Evolutionary conservation across 2,888 invertebrate species (phyloP), one percentile per base, ranked within the genome.

Genomic region (Eubasilissa splendida): DNA sequence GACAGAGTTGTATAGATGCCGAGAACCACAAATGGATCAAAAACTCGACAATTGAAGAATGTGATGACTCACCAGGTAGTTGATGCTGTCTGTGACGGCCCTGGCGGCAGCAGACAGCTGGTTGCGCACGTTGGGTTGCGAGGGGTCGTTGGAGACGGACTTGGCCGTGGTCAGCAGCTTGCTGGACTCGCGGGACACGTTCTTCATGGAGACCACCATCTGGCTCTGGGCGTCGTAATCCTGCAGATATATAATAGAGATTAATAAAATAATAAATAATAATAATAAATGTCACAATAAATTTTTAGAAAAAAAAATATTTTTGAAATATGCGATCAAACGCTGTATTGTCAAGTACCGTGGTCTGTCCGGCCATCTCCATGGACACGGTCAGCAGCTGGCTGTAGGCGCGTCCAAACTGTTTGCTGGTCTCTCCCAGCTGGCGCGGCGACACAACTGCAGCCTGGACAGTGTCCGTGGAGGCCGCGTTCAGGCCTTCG

Each of bases 21-120:
- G 22, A 22, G 22, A 22, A 22, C 22, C 22, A 22, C 22, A 22
- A 22, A 42, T 42, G 42, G 42, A n/a, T n/a, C n/a, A n/a, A n/a
- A n/a, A 42, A 42, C 4, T 42, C 7, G 42, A 58, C 58, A 58
- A n/a, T 3, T 11, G 58, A 58, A 58, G 63, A 63, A 63, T 63
- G 63, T 3, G 14, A 58, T 58, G 12, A 53, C 71, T 90, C 3
- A 98, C 95, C 83, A 99, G 90, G 85, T 95, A 93, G 87, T 98
- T 99, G 84, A 99, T 97, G 87, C 95, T 96, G 85, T 98, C 98
- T 0, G 97, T 98, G 68, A 98, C 97, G 9, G 95, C 95, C 79
- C 97, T 92, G 0, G 97, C 97, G 56, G 97, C 97, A 9, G 95
- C 94, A 4, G 96, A 94, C 54, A 98, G 90, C 85, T 97, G 94